phyloP scores from a whole-genome alignment of 1,140 invertebrate genomes.

The Phocides pigmalion region DNA sequence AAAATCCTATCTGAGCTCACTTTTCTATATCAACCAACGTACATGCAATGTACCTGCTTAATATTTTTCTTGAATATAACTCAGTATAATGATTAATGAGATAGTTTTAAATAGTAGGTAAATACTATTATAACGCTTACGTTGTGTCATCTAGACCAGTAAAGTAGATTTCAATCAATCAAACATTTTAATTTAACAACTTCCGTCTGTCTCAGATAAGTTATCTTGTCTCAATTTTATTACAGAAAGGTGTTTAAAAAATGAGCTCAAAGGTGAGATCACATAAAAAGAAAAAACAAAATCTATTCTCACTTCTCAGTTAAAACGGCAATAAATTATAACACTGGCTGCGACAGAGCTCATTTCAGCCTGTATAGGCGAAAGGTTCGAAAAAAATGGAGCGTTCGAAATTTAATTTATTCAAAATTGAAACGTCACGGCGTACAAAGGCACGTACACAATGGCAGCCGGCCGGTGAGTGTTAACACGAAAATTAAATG shows the following conservation, averaged over 20 bases:
- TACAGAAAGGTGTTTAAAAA: constrained; percentile 26
- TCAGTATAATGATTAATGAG: too few relatives aligned
- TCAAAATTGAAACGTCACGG: constrained; percentile 83
- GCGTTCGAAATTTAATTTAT: constrained; percentile 84
- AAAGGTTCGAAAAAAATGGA: constrained; percentile 73
- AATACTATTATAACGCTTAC: too few relatives aligned
- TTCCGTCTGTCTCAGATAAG: constrained; percentile 11
- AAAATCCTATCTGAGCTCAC: too few relatives aligned
- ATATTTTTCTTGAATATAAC: too few relatives aligned
- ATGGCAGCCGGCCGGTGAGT: constrained; percentile 63
- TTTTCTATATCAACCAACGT: too few relatives aligned
- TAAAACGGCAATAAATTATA: constrained; percentile 77
- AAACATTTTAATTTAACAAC: constrained; percentile 12
- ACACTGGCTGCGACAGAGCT: constrained; percentile 66
- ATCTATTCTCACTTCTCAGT: constrained; percentile 69
- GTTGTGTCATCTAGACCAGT: neutral
- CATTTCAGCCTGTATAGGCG: constrained; percentile 62
- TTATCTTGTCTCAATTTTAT: constrained; percentile 12
- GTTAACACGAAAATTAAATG: constrained; percentile 83
- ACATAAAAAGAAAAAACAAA: constrained; percentile 42
- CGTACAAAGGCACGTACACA: constrained; percentile 73
- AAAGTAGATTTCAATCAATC: constrained; percentile 7
- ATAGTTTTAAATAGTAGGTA: too few relatives aligned
- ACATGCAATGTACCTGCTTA: too few relatives aligned
- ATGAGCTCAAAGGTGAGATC: constrained; percentile 42